A percentile compares a stretch with the other conserved stretches of the same genome.
phyloP scores from a whole-genome alignment of 2,797 vertebrate species.

The Sebastiscus albofasciatus region DNA sequence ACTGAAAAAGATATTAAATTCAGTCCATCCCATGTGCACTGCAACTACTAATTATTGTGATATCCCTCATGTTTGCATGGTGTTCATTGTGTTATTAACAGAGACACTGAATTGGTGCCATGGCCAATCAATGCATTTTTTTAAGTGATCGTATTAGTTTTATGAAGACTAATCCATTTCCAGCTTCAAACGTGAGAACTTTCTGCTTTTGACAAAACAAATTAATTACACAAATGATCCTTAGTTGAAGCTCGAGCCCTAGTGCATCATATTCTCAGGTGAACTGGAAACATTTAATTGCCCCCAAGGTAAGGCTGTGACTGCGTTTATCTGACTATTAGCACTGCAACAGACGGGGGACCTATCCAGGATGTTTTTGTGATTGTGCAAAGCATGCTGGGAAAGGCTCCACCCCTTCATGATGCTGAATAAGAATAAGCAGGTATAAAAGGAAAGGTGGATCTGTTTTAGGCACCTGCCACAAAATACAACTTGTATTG shows the following conservation, averaged over 20 bases:
- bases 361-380: background rate
- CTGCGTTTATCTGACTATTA: background rate
- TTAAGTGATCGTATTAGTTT: too few species aligned
- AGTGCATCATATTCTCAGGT: background rate
- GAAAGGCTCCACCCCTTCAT: background rate
- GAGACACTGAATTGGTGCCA: background rate
- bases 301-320: background rate
- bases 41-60: too few species aligned
- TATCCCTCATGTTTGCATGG: too few species aligned
- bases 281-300: slow-evolving; percentile 8
- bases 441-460: background rate
- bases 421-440: background rate
- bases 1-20: background rate
- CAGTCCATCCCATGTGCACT: background rate
- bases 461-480: background rate
- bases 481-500: background rate
- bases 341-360: background rate
- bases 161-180: too few species aligned
- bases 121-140: background rate
- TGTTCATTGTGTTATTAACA: too few species aligned
- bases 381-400: background rate
- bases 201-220: background rate
- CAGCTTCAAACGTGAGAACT: background rate
- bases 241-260: background rate
- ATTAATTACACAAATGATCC: background rate